phyloP scores from a whole-genome alignment of 1,140 invertebrate genomes.

The Protaetia brevitarsis region DNA sequence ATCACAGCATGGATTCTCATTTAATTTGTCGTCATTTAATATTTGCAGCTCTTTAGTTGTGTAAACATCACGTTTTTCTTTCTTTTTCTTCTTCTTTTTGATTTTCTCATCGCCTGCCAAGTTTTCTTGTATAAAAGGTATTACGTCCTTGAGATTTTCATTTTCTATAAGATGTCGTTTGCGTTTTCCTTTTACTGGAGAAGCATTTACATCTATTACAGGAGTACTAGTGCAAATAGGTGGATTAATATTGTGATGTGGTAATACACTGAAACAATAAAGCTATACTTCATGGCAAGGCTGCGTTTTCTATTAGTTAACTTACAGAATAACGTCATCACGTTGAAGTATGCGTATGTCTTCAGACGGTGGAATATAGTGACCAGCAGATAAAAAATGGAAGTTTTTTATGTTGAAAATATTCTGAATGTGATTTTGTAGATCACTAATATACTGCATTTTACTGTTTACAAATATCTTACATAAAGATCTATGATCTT shows the following conservation, averaged over 20 bases:
- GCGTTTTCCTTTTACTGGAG: neutral
- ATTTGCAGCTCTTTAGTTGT: neutral
- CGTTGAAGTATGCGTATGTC: neutral
- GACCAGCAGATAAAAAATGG: neutral
- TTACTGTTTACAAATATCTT: neutral
- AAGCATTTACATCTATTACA: neutral
- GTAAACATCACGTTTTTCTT: neutral
- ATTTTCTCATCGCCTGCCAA: neutral
- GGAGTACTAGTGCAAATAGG: neutral
- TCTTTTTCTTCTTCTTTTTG: slow-evolving; percentile 10
- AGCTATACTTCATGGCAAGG: neutral
- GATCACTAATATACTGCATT: neutral
- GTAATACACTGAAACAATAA: neutral
- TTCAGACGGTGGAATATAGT: neutral
- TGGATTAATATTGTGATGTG: neutral
- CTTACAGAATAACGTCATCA: neutral
- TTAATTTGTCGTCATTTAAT: neutral
- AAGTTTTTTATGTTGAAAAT: neutral
- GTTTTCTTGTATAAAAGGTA: neutral
- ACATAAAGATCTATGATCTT: slow-evolving; percentile 1
- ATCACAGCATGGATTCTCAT: neutral
- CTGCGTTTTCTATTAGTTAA: neutral
- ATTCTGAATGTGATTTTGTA: neutral
- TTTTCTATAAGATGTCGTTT: neutral
- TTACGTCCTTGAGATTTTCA: neutral